Evolutionary conservation across 2,113 vertebrate genomes (phyloP).

Genomic region (Scolopax mira): DNA sequence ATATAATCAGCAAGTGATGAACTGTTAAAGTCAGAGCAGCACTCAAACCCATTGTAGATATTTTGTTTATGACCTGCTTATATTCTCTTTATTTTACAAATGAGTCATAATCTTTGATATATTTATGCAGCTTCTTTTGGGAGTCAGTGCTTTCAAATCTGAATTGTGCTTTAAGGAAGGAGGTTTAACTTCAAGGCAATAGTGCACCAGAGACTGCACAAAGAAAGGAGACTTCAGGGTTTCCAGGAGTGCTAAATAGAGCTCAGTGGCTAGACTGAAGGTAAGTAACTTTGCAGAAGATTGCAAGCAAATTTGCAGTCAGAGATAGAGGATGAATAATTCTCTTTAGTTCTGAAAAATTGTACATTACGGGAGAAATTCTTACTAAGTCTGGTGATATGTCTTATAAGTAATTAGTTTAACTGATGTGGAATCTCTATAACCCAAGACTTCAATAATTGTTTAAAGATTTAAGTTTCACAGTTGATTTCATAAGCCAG

Average conservation of each 20-base stretch:
- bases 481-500: slow-evolving; percentile 36
- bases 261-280: background rate
- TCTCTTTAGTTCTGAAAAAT: background rate
- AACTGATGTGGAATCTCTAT: slow-evolving; percentile 46
- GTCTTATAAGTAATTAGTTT: slow-evolving; percentile 38
- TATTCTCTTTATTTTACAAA: background rate
- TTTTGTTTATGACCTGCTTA: background rate
- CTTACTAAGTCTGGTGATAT: background rate
- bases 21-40: background rate
- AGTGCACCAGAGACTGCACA: background rate
- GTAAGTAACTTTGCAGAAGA: background rate
- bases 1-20: background rate
- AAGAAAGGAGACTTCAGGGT: background rate
- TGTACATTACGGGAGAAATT: slow-evolving; percentile 1
- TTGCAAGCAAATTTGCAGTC: background rate
- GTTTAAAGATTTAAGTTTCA: slow-evolving; percentile 63
- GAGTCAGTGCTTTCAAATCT: background rate
- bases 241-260: background rate
- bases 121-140: background rate
- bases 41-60: background rate
- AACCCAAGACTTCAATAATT: slow-evolving; percentile 43
- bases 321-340: background rate
- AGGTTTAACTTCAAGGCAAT: background rate
- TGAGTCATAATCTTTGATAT: background rate
- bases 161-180: background rate